Base-by-base conservation (phyloP, 2,113 vertebrate species). In the Callithrix jacchus region DNA sequence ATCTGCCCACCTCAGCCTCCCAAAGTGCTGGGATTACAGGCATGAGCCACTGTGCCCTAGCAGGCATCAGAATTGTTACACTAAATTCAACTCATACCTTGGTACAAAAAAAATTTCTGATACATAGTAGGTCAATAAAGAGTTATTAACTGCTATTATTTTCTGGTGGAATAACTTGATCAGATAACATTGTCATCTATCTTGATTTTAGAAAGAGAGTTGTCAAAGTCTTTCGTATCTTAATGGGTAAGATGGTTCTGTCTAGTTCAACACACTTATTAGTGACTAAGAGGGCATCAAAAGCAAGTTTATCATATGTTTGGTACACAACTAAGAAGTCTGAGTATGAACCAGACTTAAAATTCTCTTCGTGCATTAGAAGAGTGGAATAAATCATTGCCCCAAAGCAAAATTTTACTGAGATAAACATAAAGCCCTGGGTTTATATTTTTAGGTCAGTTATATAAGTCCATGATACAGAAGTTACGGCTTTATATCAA, bases 131-230 rank as follows among this genome's bases (percentile, higher is more conserved):
- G 32, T 12, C 32, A n/a, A 8, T 37, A 37, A 37, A 40, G 25
- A 74, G 27, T 27, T 86, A 23, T 6, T 92, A 32, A 49, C 10
- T 47, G 68, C 8, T 81, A 16, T 54, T 85, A 23, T 77, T 87
- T 88, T 89, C 61, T 77, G 35, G 27, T 73, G 45, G 73, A 96
- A 80, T 23, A 64, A 16, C 40, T 92, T 81, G 27, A 71, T 92
- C 70, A 77, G 45, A 56, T 71, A 76, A 71, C 45, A 23, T 11
- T 37, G 20, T 4, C 21, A 1, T n/a, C 4, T 42, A 77, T 42
- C 58, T 56, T 96, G 73, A 84, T 47, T 94, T 92, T 47, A 88
- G 76, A 86, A 85, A 91, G 45, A n/a, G 9, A 45, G 20, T 71
- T 54, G 70, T 87, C 20, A 58, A 84, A 54, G 32, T 95, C 45